A percentile compares a stretch with the other conserved stretches of the same genome.
phyloP scores from a whole-genome alignment of 1,140 invertebrate genomes.

The Ectropis grisescens region DNA sequence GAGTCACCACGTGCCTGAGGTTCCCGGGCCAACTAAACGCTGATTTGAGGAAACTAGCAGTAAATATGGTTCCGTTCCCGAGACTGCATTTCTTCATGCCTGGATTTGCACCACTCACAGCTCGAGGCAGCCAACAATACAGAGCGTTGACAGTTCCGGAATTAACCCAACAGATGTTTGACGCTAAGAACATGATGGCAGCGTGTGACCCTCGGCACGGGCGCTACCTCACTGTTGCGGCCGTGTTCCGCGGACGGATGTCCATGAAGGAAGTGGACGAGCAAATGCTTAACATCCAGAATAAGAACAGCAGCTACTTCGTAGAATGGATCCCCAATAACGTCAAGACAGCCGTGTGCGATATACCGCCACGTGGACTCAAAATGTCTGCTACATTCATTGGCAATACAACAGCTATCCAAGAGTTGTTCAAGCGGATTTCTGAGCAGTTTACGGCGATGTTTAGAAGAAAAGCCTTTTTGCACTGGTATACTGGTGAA shows the following conservation, averaged over 20 bases:
- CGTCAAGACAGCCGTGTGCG: constrained; percentile 88
- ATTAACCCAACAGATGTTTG: constrained; percentile 77
- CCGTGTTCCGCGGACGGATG: constrained; percentile 84
- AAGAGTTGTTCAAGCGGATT: constrained; percentile 89
- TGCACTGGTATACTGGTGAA: constrained; percentile 92
- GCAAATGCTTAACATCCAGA: constrained; percentile 89
- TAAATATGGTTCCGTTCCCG: constrained; percentile 97
- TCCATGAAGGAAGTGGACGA: constrained; percentile 79
- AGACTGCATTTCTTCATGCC: constrained; percentile 82
- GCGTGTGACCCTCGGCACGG: constrained; percentile 79
- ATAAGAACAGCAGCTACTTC: constrained; percentile 92
- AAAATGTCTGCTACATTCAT: constrained; percentile 94
- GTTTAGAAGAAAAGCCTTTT: constrained; percentile 94
- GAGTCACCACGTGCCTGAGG: constrained; percentile 48
- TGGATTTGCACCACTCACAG: constrained; percentile 86
- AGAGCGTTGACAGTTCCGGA: constrained; percentile 78
- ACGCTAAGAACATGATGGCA: constrained; percentile 74
- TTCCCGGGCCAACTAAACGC: constrained; percentile 72
- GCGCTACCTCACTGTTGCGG: constrained; percentile 79
- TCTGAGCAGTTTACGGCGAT: constrained; percentile 91
- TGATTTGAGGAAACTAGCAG: constrained; percentile 92
- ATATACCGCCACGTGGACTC: constrained; percentile 89
- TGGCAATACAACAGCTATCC: constrained; percentile 90
- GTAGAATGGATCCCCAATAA: constrained; percentile 96
- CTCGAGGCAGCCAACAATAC: constrained; percentile 77